Percentiles rank a stretch among this genome's conserved stretches.
Conservation (phyloP, 2,888 invertebrate genomes). For the Heliconius charithonia region DNA sequence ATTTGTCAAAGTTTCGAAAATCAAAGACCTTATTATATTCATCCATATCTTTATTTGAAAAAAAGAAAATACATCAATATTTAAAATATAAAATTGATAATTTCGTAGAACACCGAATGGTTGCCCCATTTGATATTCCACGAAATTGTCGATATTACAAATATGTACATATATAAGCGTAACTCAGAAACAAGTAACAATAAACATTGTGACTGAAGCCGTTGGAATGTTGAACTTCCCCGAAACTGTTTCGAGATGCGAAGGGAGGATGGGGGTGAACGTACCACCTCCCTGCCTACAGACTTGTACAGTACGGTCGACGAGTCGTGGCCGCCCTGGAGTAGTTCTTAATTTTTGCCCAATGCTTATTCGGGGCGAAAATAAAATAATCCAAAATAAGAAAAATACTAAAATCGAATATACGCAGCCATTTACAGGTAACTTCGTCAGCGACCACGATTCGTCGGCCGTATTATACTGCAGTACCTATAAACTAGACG, state of each 20-base stretch:
- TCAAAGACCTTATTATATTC: no score
- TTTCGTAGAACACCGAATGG: no score
- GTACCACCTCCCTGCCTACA: neutral
- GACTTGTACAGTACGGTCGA: conserved; percentile 5
- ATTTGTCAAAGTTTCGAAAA: no score
- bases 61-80: neutral
- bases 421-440: neutral
- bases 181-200: conserved; percentile 3
- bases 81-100: neutral
- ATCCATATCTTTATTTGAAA: no score
- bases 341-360: neutral
- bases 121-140: neutral
- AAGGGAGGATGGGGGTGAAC: neutral
- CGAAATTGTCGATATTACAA: neutral
- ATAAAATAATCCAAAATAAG: neutral
- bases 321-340: no score
- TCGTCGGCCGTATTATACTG: conserved; percentile 5
- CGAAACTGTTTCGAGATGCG: conserved; percentile 19
- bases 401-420: neutral
- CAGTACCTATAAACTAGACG: conserved; percentile 24
- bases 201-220: conserved; percentile 17
- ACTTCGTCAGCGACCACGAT: neutral
- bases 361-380: neutral
- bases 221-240: conserved; percentile 17
- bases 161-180: neutral